Evolutionary conservation across 2,797 vertebrate species (phyloP).

Genomic region (Rhodeus uyekii): DNA sequence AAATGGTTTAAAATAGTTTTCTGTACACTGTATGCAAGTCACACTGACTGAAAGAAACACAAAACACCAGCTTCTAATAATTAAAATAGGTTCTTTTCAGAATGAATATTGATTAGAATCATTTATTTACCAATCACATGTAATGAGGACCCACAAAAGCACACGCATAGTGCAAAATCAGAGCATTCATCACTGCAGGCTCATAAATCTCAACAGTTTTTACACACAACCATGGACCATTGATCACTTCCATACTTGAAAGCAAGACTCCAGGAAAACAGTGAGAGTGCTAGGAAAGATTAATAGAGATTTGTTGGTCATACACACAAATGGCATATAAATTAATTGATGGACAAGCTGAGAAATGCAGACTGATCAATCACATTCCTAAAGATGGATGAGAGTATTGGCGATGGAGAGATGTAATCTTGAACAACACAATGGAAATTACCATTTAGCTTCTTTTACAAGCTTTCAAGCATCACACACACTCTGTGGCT

Average conservation of each 20-base stretch:
- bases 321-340: constrained; percentile 36
- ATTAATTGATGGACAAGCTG: constrained; percentile 43
- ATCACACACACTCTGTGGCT: not conserved
- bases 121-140: constrained; percentile 25
- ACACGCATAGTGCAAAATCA: not conserved
- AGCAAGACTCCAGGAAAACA: constrained; percentile 34
- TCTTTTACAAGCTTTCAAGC: constrained; percentile 14
- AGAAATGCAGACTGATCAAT: constrained; percentile 35
- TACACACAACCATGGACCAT: constrained; percentile 37
- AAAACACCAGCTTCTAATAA: constrained; percentile 14
- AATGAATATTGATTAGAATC: constrained; percentile 35
- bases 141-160: constrained; percentile 39
- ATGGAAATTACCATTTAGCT: constrained; percentile 19
- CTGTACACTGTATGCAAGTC: not conserved
- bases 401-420: constrained; percentile 30
- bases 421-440: constrained; percentile 28
- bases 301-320: constrained; percentile 46
- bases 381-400: constrained; percentile 45
- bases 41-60: not conserved
- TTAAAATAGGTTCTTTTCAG: not conserved
- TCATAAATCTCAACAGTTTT: constrained; percentile 45
- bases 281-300: constrained; percentile 33
- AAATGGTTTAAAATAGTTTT: not conserved
- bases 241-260: constrained; percentile 41
- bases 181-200: constrained; percentile 29